Conservation (phyloP, 2,797 vertebrate genomes). For the Adrianichthys oophorus region DNA sequence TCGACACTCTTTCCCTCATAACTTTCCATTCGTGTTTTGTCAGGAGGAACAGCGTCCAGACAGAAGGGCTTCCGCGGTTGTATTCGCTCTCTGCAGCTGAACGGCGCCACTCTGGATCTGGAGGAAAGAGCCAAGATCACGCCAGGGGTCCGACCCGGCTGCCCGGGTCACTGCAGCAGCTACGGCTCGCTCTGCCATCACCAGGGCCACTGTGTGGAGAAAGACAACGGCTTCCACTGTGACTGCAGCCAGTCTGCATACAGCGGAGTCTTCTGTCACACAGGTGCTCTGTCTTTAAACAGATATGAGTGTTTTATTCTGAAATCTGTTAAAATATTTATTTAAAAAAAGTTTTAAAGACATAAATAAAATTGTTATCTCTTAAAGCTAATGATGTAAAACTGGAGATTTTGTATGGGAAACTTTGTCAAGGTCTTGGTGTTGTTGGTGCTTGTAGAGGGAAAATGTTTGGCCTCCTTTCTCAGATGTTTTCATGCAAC, state of each 20-base stretch:
- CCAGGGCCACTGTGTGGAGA: constrained; percentile 85
- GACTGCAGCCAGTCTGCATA: constrained; percentile 77
- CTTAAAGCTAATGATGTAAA: too few species aligned
- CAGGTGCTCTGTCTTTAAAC: constrained; percentile 30
- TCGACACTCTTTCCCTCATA: not conserved
- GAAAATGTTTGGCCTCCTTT: too few species aligned
- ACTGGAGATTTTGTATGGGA: too few species aligned
- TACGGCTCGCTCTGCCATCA: constrained; percentile 88
- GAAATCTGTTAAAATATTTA: not conserved
- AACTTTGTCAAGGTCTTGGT: too few species aligned
- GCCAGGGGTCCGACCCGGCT: constrained; percentile 86
- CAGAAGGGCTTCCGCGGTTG: constrained; percentile 92
- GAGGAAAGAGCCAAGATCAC: constrained; percentile 89
- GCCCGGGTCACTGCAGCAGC: constrained; percentile 92
- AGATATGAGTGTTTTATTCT: not conserved
- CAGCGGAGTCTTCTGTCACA: constrained; percentile 44
- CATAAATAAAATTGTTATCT: too few species aligned
- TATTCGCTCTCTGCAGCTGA: constrained; percentile 88
- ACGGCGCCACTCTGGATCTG: constrained; percentile 87
- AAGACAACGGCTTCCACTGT: constrained; percentile 83
- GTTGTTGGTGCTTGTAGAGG: too few species aligned
- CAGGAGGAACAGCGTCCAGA: constrained; percentile 79
- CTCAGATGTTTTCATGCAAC: too few species aligned
- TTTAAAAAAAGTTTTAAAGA: too few species aligned
- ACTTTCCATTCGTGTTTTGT: not conserved